Evolutionary conservation across 2,888 invertebrate genomes (phyloP), one percentile per base, ranked within the genome.

Genomic region (Hemithea aestivaria): DNA sequence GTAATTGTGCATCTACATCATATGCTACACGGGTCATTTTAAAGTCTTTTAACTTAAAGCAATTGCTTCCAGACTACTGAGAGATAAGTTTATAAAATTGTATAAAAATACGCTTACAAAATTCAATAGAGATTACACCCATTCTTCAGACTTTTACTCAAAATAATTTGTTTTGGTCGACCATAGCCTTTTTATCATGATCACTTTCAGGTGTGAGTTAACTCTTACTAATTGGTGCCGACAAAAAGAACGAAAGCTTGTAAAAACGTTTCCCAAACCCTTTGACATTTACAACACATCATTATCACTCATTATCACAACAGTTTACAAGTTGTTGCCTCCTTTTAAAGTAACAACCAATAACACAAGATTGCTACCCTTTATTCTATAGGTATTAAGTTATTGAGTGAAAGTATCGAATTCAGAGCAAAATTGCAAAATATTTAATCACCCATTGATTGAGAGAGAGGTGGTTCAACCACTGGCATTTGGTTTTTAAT

Each of bases 361-460:
- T 9, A 24, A 8, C 7, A 24, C 9, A 24, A 24, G 5, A 2
- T 24, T 22, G 8, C 9, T 31, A 26, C 39, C 39, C 40, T 36
- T 35, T 30, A 30, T 7, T 20, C 27, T 30, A 16, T 33, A 30
- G 23, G 20, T 25, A 40, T 43, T 32, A 31, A 16, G 16, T 39
- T 22, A 43, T 38, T 24, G 10, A 39, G 63, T 56, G 65, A 67
- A 62, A 66, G 67, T 60, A 20, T 51, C 53, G 48, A 50, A 55
- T 57, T 43, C 54, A 58, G 64, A 65, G 49, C 66, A 62, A 21
- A 48, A 57, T 68, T 63, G 55, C 56, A 36, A 47, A 54, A 67
- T 31, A 40, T 41, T 45, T 56, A 53, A 58, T 58, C 48, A 35
- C 27, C 41, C 40, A 36, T 48, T 48, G 48, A 46, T 45, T 35